These are phyloP conservation scores for Apteryx owenii DNA, from an alignment of 2,113 vertebrate species.

Conservation along the genomic window DNA sequence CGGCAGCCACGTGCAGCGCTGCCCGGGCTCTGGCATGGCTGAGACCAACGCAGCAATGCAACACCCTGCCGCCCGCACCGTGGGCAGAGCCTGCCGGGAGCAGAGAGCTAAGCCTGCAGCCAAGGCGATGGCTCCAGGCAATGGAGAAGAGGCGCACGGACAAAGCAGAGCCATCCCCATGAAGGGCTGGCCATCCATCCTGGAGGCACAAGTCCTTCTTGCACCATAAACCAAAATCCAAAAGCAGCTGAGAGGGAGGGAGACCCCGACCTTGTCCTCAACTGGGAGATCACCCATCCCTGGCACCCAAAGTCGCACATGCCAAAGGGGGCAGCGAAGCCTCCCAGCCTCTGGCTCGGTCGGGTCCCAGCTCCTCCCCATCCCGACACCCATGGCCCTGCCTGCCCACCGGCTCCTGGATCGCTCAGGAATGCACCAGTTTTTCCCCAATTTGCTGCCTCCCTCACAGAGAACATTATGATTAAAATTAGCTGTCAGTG, in stretches of 20 bases:
- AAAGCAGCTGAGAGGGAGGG: not conserved
- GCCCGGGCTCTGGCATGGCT: too few relatives aligned
- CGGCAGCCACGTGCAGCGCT: too few relatives aligned
- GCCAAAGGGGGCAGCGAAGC: not conserved
- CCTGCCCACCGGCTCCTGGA: not conserved
- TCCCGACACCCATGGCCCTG: not conserved
- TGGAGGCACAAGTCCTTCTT: fast-evolving
- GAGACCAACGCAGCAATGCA: too few relatives aligned
- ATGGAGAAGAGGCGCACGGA: fast-evolving
- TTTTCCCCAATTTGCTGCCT: not conserved
- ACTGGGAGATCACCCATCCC: fast-evolving
- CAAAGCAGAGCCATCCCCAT: fast-evolving
- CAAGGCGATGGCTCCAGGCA: fast-evolving
- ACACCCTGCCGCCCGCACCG: too few relatives aligned
- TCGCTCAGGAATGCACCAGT: not conserved
- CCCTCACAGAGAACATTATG: not conserved
- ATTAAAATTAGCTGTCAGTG: slow-evolving; percentile 45
- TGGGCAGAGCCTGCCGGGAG: too few relatives aligned
- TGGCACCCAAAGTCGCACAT: fast-evolving
- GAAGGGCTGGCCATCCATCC: not conserved
- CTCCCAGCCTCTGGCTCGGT: not conserved
- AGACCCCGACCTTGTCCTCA: not conserved
- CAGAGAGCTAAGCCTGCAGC: not conserved
- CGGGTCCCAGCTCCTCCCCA: not conserved
- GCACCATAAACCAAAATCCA: not conserved